Conservation (phyloP, 2,113 vertebrate genomes). For the Hylia prasina region DNA sequence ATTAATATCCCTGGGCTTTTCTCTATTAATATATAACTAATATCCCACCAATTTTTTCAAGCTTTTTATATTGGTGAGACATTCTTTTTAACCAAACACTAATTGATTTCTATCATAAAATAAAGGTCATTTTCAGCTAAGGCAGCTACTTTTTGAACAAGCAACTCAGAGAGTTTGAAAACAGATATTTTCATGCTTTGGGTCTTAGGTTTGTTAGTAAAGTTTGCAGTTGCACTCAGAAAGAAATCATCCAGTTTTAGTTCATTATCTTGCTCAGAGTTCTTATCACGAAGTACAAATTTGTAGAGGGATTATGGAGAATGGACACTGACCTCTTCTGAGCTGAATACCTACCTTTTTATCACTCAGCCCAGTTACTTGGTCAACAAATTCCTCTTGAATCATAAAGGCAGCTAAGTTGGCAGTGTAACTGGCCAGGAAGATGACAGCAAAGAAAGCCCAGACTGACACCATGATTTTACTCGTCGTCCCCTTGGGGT, state of each 20-base stretch:
- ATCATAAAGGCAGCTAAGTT: constrained; percentile 99
- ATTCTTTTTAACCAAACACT: not conserved
- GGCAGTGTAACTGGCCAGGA: constrained; percentile 97
- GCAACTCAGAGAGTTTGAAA: not conserved
- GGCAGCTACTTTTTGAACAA: not conserved
- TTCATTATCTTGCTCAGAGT: not conserved
- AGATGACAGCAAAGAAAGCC: constrained; percentile 99
- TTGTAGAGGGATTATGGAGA: not conserved
- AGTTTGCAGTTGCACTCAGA: not conserved
- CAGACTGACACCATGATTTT: constrained; percentile 99
- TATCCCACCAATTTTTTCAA: not conserved
- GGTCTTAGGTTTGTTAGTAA: not conserved
- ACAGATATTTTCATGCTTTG: not conserved
- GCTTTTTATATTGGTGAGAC: not conserved
- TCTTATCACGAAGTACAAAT: not conserved
- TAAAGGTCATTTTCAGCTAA: not conserved
- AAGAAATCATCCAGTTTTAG: not conserved
- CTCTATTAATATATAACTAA: not conserved
- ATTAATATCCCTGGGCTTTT: not conserved
- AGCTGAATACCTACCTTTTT: constrained; percentile 84
- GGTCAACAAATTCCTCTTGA: constrained; percentile 98
- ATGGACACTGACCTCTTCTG: not conserved
- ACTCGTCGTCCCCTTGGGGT: constrained; percentile 95
- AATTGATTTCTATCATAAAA: not conserved
- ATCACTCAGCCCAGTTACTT: constrained; percentile 96